phyloP scores from a whole-genome alignment of 2,797 vertebrate genomes.

The Takifugu ocellatus region DNA sequence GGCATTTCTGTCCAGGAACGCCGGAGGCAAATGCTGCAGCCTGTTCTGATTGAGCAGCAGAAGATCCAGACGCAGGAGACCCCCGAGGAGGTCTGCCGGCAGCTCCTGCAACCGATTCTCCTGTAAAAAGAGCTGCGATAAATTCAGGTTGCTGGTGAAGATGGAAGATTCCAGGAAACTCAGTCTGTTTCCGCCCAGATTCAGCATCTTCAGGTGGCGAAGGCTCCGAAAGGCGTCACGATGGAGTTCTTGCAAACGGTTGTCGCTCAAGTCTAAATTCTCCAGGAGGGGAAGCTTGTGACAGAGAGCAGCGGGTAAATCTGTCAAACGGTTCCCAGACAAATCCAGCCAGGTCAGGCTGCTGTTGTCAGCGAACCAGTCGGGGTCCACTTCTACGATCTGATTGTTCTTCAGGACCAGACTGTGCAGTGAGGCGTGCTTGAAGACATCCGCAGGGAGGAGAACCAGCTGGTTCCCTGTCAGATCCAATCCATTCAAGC shows the following conservation, averaged over 20 bases:
- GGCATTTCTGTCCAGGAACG: conserved; percentile 45
- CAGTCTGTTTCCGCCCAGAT: conserved; percentile 65
- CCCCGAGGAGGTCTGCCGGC: conserved; percentile 48
- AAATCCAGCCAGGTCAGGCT: conserved; percentile 63
- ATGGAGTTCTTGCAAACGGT: conserved; percentile 53
- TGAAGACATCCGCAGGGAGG: conserved; percentile 57
- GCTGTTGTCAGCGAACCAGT: conserved; percentile 61
- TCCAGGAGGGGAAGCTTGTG: conserved; percentile 52
- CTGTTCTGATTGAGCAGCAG: conserved; percentile 66
- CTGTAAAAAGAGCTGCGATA: conserved; percentile 60
- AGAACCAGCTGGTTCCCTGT: conserved; percentile 60
- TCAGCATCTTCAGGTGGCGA: conserved; percentile 51
- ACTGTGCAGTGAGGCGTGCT: conserved; percentile 34
- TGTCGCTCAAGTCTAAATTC: conserved; percentile 62
- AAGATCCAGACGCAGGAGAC: conserved; percentile 48
- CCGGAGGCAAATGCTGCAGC: conserved; percentile 44
- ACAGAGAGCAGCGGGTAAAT: conserved; percentile 45
- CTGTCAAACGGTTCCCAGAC: conserved; percentile 52
- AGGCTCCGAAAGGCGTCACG: conserved; percentile 39
- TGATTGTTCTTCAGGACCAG: conserved; percentile 64
- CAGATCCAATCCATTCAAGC: conserved; percentile 62
- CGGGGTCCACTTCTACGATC: conserved; percentile 37
- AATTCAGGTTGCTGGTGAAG: conserved; percentile 50
- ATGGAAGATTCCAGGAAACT: conserved; percentile 37
- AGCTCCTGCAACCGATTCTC: conserved; percentile 61